Conservation (phyloP, 1,140 invertebrate species). For the Drosophila littoralis region DNA sequence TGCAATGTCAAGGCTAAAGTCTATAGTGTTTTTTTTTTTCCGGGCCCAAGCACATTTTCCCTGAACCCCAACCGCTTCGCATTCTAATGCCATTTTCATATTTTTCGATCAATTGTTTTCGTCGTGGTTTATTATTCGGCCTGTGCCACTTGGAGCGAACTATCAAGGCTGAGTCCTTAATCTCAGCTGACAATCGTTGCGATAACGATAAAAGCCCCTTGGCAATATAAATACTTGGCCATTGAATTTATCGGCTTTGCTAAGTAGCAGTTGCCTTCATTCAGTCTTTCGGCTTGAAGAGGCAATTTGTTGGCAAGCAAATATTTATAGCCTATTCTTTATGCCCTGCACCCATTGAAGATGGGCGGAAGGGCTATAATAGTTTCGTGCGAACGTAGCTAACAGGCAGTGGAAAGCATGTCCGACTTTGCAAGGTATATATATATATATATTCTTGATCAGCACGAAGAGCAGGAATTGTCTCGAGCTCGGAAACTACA, state of each 20-base stretch:
- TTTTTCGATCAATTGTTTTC: constrained; percentile 41
- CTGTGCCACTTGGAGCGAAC: constrained; percentile 3
- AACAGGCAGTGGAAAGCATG: too few species aligned
- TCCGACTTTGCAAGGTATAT: too few species aligned
- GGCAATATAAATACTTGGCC: background rate
- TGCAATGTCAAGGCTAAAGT: constrained; percentile 72
- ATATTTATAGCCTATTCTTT: too few species aligned
- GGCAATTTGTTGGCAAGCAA: background rate
- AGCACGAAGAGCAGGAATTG: too few species aligned
- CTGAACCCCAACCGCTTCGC: background rate
- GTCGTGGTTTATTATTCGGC: constrained; percentile 29
- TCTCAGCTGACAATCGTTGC: constrained; percentile 3
- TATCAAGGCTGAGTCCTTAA: constrained; percentile 14
- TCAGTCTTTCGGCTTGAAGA: background rate
- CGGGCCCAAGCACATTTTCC: background rate
- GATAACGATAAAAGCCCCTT: constrained; percentile 5
- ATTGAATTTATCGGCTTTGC: constrained; percentile 5
- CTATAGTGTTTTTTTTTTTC: constrained; percentile 36
- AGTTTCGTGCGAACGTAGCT: too few species aligned
- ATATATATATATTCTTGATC: too few species aligned
- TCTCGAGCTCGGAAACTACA: too few species aligned
- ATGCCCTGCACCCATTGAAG: too few species aligned
- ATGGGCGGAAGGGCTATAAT: too few species aligned
- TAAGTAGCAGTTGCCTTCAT: background rate
- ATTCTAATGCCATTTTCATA: constrained; percentile 22